Conservation (phyloP, 2,888 invertebrate species). For the Xylota sylvarum region DNA sequence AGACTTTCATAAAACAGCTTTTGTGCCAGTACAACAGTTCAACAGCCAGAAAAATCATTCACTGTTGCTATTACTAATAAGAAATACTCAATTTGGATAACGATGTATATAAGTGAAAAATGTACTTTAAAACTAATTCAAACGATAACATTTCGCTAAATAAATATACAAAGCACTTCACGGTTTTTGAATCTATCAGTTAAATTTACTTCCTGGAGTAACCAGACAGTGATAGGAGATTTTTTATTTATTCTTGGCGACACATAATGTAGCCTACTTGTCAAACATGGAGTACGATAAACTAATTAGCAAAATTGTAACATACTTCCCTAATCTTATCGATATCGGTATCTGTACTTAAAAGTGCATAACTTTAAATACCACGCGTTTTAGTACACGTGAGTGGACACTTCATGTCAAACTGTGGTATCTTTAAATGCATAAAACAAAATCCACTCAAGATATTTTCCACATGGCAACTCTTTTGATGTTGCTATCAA, state of each 20-base stretch:
- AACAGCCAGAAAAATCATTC: too few relatives aligned
- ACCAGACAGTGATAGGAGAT: not conserved
- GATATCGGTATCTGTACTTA: not conserved
- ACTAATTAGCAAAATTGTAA: constrained; percentile 19
- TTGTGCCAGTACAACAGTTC: too few relatives aligned
- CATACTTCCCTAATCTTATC: constrained; percentile 6
- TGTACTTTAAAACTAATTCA: not conserved
- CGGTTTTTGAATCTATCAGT: not conserved
- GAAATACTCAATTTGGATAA: too few relatives aligned
- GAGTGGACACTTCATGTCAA: too few relatives aligned
- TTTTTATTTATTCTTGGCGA: not conserved
- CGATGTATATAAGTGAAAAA: too few relatives aligned
- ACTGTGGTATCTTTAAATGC: not conserved
- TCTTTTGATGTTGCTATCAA: constrained; percentile 43
- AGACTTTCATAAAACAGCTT: too few relatives aligned
- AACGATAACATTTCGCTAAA: not conserved
- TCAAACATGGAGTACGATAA: constrained; percentile 3
- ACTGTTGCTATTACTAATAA: too few relatives aligned
- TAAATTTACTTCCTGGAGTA: constrained; percentile 2
- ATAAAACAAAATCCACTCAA: not conserved
- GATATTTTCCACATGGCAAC: not conserved
- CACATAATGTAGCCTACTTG: not conserved
- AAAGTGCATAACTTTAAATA: not conserved
- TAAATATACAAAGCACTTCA: not conserved
- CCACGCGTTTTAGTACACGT: not conserved